Evolutionary conservation across 2,113 vertebrate genomes (phyloP).

Genomic region (Astur gentilis): DNA sequence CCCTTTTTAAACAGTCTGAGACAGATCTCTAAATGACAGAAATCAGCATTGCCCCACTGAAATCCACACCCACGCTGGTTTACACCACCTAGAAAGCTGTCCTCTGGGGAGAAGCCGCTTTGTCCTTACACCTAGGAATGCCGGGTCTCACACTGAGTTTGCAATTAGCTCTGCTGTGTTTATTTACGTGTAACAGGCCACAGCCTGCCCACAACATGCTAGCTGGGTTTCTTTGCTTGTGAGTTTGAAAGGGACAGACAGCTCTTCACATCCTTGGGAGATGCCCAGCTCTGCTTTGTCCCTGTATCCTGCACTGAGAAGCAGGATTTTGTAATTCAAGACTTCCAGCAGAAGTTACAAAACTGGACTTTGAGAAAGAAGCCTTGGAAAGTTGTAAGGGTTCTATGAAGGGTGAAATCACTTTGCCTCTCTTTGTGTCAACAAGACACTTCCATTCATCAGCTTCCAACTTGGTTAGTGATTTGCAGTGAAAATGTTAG

Average conservation of each 20-base stretch:
- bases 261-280: neutral
- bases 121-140: neutral
- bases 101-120: neutral
- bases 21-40: neutral
- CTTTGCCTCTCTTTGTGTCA: neutral
- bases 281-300: neutral
- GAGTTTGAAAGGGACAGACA: neutral
- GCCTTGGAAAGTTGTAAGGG: neutral
- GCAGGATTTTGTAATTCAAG: neutral
- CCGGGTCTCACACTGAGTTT: neutral
- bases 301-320: neutral
- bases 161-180: neutral
- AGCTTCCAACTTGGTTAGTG: neutral
- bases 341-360: neutral
- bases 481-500: neutral
- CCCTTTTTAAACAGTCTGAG: neutral
- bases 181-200: accelerated
- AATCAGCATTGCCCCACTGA: neutral
- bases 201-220: neutral
- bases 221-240: neutral
- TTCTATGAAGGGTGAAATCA: neutral
- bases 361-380: neutral
- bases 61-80: neutral
- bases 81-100: neutral
- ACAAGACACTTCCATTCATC: neutral